Evolutionary conservation across 2,797 vertebrate species (phyloP), one percentile per base, ranked within the genome.

Genomic region (Clarias pachynema): DNA sequence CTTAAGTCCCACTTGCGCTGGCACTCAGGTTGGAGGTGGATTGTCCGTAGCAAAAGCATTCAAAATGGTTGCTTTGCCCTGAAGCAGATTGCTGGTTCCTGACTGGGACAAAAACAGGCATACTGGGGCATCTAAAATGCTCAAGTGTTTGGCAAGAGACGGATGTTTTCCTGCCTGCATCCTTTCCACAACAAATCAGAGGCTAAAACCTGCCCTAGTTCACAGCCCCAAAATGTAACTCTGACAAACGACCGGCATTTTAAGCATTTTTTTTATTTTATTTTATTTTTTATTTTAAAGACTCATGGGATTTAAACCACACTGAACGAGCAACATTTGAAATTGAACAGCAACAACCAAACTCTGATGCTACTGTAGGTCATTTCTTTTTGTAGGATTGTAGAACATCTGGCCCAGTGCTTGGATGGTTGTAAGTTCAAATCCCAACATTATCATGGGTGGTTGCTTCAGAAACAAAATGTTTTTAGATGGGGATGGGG

Each of bases 1-100:
- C 95, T 93, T 66, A 80, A 86, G 90, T 94, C 94, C 92, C 93
- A 88, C 86, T 91, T 86, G 91, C 83, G 84, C 86, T 90, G 88
- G 92, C 89, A 90, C 87, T 89, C 92, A 81, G 82, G 87, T 70
- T 75, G 26, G 72, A 86, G 82, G 85, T 88, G 73, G 84, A 82
- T 66, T 83, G 86, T 85, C 87, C 66, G 3, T 83, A 72, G 63
- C 60, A 68, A 81, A 82, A 63, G 49, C 72, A 79, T 85, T 88
- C 44, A 18, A 83, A 84, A 78, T 63, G 83, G 63, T 79, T 69
- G 75, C 63, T 79, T 49, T 73, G 83, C 26, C 82, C 82, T 31
- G 60, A 80, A 80, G 77, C 57, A 85, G 84, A 72, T 63, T 74
- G 66, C 70, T 84, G 83, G 79, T 86, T 89, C 70, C 69, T 66